Evolutionary conservation across 2,113 vertebrate species (phyloP), one percentile per base, ranked within the genome.

Genomic region (Hydrochoerus hydrochaeris): DNA sequence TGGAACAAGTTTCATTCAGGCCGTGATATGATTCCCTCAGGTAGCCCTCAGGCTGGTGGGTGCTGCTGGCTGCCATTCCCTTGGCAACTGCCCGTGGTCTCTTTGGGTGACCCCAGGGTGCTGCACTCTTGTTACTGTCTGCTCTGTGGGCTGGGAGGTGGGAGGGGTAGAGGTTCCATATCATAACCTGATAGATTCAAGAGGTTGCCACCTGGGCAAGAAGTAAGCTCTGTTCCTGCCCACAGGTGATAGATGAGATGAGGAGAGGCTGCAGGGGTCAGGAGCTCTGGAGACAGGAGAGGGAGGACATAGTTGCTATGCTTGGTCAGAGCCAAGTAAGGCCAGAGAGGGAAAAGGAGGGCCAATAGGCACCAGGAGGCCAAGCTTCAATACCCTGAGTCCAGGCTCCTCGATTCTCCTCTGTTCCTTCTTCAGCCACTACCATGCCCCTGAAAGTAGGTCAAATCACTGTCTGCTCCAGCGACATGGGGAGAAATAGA

Each of bases 391-490:
- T 60, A 46, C 73, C 88, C 63, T 69, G 80, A 87, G 65, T 81
- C 88, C 93, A 57, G 84, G 44, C 78, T 94, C 85, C 87, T 38
- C 3, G 22, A 2, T 80, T 85, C 91, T 71, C 77, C 75, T 92
- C 80, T 41, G 0, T 88, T 85, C 78, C 86, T 94, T 95, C 94
- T 92, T 46, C 49, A 81, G 84, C 89, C 91, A 41, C 94, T 44
- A 16, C 58, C 35, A 69, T 94, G 93, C 81, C 88, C 88, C 95
- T 69, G 69, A 95, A 97, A 98, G 89, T 95, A 97, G 95, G 96
- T 97, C 97, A 97, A 5, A 95, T 96, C 97, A 35, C 96, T 85
- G 91, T 97, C 94, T 95, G 91, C 87, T 87, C 4, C 84, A 52
- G 91, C 88, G 69, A 63, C 86, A 14, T 26, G 82, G 91, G 78